phyloP scores from a whole-genome alignment of 2,888 invertebrate species.

The Stenoptilia bipunctidactyla region DNA sequence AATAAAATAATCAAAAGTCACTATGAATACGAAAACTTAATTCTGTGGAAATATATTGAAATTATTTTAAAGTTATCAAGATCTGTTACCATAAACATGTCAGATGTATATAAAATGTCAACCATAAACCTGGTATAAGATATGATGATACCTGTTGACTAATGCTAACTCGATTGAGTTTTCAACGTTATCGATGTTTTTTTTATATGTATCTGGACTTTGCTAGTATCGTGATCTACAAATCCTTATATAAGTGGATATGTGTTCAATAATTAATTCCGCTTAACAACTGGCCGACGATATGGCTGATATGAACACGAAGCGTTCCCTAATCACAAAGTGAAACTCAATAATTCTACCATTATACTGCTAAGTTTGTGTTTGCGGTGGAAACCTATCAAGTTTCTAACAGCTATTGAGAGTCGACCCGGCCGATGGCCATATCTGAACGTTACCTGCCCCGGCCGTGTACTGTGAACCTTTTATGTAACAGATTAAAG shows the following conservation, averaged over 20 bases:
- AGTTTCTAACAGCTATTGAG: conserved; percentile 50
- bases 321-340: conserved; percentile 30
- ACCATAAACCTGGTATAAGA: not conserved
- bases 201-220: too few species aligned
- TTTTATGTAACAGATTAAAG: conserved; percentile 40
- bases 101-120: not conserved
- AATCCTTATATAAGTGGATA: too few species aligned
- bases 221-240: too few species aligned
- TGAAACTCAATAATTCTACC: conserved; percentile 42
- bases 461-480: conserved; percentile 12
- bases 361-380: conserved; percentile 40
- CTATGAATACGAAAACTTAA: not conserved
- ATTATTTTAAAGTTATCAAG: not conserved
- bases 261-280: too few species aligned
- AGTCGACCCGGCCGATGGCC: conserved; percentile 22
- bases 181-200: too few species aligned
- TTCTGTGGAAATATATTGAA: not conserved
- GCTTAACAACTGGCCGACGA: too few species aligned
- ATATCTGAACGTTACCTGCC: conserved; percentile 27
- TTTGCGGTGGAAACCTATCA: conserved; percentile 59
- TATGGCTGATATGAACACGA: not conserved
- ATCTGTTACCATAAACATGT: not conserved
- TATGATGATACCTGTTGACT: too few species aligned
- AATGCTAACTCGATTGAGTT: too few species aligned
- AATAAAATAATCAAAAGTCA: not conserved